Evolutionary conservation across 1,140 invertebrate species (phyloP).

Genomic region (Drosophila trapezifrons): DNA sequence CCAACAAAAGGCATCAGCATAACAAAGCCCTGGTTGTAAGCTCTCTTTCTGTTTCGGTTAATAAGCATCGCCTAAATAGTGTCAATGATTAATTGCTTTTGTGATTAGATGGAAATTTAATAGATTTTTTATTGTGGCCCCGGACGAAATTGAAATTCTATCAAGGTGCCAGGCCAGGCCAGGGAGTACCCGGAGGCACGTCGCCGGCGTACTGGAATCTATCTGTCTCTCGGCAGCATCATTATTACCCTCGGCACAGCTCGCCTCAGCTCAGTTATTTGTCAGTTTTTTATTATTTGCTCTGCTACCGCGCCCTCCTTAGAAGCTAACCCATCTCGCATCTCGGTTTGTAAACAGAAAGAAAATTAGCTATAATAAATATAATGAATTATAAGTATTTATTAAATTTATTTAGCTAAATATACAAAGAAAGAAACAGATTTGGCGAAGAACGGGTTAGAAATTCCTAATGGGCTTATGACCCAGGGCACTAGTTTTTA

Average conservation of each 20-base stretch:
- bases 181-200: conserved; percentile 37
- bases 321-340: conserved; percentile 5
- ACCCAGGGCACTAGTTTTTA: no score
- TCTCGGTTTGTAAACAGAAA: background rate
- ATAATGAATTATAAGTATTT: background rate
- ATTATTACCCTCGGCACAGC: conserved; percentile 68
- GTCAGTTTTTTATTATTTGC: conserved; percentile 62
- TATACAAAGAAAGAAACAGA: no score
- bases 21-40: conserved; percentile 74
- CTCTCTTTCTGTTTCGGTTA: conserved; percentile 45
- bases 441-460: no score
- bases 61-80: conserved; percentile 68
- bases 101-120: conserved; percentile 82
- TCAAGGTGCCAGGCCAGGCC: conserved; percentile 54
- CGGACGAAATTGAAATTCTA: conserved; percentile 73
- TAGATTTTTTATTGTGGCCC: conserved; percentile 71
- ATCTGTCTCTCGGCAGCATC: conserved; percentile 64
- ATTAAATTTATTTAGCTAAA: no score
- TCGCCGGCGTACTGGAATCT: conserved; percentile 19
- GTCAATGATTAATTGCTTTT: conserved; percentile 81
- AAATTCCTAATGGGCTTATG: no score
- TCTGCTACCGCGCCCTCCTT: conserved; percentile 19
- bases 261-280: conserved; percentile 54
- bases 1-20: conserved; percentile 74
- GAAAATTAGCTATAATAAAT: background rate